Conservation (phyloP, 2,797 vertebrate species). For the Alcedo quadribrachys region DNA sequence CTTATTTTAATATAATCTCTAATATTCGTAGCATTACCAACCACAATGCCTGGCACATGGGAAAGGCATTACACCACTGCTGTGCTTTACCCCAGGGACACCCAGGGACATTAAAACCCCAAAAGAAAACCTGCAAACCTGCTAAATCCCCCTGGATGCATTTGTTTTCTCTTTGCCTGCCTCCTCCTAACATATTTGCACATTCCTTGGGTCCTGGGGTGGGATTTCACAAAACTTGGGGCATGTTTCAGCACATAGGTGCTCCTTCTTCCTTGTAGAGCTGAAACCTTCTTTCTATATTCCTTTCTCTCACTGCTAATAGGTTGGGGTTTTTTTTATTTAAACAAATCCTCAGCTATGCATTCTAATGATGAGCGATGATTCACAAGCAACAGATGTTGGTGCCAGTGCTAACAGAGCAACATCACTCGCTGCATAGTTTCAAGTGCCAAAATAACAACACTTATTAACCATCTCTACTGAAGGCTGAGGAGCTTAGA, state of each 20-base stretch:
- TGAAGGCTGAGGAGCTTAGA: not conserved
- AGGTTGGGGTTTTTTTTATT: not conserved
- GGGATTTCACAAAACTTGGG: rapidly evolving
- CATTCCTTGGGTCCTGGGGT: rapidly evolving
- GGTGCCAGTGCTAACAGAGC: rapidly evolving
- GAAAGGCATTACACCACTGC: not conserved
- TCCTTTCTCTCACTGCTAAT: not conserved
- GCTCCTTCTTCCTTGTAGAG: rapidly evolving
- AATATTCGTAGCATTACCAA: not conserved
- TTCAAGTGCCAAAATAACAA: constrained; percentile 21
- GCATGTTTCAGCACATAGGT: not conserved
- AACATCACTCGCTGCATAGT: not conserved
- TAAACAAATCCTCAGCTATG: not conserved
- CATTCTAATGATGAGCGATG: not conserved
- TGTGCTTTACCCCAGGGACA: not conserved
- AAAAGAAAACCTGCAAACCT: not conserved
- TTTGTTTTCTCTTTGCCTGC: not conserved
- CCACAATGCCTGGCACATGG: not conserved
- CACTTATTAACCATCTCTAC: not conserved
- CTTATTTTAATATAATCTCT: not conserved
- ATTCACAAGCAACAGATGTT: not conserved
- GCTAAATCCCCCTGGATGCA: not conserved
- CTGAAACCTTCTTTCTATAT: not conserved
- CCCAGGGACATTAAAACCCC: not conserved
- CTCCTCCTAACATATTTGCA: not conserved